Percentiles rank a stretch among this genome's conserved stretches.
These are phyloP conservation scores for Drosophila novamexicana DNA, from an alignment of 1,140 invertebrate genomes.

Conservation along the genomic window DNA sequence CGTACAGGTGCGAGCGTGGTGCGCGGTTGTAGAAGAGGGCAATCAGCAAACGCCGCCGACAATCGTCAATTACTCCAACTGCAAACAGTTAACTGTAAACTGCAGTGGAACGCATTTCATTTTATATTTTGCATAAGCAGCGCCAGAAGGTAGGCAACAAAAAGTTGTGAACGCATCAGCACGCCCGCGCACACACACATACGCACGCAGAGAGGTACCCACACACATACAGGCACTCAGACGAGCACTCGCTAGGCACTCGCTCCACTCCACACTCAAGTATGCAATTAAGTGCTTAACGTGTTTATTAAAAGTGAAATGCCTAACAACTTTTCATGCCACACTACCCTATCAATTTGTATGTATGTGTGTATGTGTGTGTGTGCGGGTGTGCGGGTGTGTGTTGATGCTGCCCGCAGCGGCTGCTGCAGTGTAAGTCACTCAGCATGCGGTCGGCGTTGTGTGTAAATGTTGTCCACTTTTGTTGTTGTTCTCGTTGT, in stretches of 20 bases:
- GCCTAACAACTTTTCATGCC: conserved; percentile 59
- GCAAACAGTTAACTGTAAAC: conserved; percentile 32
- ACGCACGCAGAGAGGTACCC: background rate
- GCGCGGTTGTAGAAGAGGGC: background rate
- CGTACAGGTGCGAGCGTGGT: background rate
- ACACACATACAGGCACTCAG: conserved; percentile 10
- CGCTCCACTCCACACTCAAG: conserved; percentile 34
- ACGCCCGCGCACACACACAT: conserved; percentile 1
- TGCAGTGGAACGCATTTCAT: conserved; percentile 4
- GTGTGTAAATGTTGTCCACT: conserved; percentile 35
- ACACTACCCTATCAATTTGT: conserved; percentile 30
- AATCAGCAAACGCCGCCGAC: conserved; percentile 23
- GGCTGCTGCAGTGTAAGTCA: conserved; percentile 32
- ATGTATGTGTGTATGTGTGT: background rate
- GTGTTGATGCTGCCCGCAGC: conserved; percentile 13
- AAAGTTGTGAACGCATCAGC: conserved; percentile 27
- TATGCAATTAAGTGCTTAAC: conserved; percentile 73
- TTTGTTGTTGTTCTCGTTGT: conserved; percentile 22
- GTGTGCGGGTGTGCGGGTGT: background rate
- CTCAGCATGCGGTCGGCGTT: conserved; percentile 30
- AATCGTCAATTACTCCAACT: conserved; percentile 48
- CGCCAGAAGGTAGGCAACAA: conserved; percentile 25
- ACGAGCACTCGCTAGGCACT: conserved; percentile 21
- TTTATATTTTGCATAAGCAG: conserved; percentile 24
- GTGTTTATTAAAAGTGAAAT: conserved; percentile 81